A percentile compares a stretch with the other conserved stretches of the same genome.
Conservation (phyloP, 2,888 invertebrate species). For the Nephrotoma appendiculata region DNA sequence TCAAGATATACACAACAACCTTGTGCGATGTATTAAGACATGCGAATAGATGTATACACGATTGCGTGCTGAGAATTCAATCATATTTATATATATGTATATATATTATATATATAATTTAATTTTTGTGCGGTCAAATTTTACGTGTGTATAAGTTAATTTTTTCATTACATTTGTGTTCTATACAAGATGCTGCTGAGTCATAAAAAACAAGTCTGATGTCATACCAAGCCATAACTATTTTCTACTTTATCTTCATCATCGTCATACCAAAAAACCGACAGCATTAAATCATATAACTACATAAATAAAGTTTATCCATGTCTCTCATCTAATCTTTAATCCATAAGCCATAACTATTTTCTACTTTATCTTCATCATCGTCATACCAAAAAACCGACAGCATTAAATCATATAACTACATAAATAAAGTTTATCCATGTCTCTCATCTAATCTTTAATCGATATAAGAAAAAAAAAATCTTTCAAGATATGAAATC, state of each 20-base stretch:
- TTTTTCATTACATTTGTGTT: not conserved
- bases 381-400: not conserved
- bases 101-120: not conserved
- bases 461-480: not conserved
- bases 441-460: not conserved
- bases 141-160: not conserved
- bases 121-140: not conserved
- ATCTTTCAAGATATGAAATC: not conserved
- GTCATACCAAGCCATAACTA: not conserved
- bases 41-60: not conserved
- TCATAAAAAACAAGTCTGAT: not conserved
- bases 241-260: not conserved
- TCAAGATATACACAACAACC: not conserved
- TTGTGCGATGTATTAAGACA: not conserved
- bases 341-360: not conserved
- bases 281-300: not conserved
- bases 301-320: not conserved
- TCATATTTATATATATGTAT: not conserved
- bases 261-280: not conserved
- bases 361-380: not conserved
- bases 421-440: not conserved
- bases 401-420: not conserved
- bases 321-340: no score
- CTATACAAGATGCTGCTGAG: not conserved
- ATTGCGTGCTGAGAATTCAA: not conserved